Conservation (phyloP, 2,797 vertebrate genomes). For the Neostethus bicornis region DNA sequence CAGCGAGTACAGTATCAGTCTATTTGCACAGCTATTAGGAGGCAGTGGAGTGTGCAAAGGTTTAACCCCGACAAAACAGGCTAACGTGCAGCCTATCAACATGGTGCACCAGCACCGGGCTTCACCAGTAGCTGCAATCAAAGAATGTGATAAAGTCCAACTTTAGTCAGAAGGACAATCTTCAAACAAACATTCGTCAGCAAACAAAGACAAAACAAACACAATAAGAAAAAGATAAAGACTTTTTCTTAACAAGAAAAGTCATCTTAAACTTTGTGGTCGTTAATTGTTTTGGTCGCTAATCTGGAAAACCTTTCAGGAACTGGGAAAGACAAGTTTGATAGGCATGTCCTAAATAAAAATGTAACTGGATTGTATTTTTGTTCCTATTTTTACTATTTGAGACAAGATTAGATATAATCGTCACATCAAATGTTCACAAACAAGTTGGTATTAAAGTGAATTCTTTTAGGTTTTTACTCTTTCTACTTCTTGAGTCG, state of each 20-base stretch:
- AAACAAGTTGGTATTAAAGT: neutral
- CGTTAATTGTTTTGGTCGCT: slow-evolving; percentile 3
- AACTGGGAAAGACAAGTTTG: neutral
- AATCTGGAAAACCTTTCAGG: neutral
- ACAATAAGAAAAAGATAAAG: slow-evolving; percentile 1
- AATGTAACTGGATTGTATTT: neutral
- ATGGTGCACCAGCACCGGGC: neutral
- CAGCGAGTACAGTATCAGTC: slow-evolving; percentile 58
- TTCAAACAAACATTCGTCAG: slow-evolving; percentile 18
- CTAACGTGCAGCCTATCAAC: slow-evolving; percentile 11
- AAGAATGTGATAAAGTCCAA: slow-evolving; percentile 38
- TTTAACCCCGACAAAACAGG: slow-evolving; percentile 51
- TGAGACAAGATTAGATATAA: neutral
- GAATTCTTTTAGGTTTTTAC: neutral
- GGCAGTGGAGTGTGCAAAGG: slow-evolving; percentile 64
- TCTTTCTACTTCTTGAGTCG: neutral
- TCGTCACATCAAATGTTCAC: neutral
- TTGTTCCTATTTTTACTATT: neutral
- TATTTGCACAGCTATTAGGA: slow-evolving; percentile 69
- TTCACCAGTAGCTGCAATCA: slow-evolving; percentile 29
- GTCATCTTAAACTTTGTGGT: neutral
- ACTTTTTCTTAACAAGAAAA: neutral
- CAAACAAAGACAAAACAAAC: slow-evolving; percentile 11
- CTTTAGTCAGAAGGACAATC: slow-evolving; percentile 13
- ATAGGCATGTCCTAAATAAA: neutral